These are phyloP conservation scores for Glandiceps talaboti DNA, from an alignment of 53 echinoderm and acorn worm species.

Conservation along the genomic window DNA sequence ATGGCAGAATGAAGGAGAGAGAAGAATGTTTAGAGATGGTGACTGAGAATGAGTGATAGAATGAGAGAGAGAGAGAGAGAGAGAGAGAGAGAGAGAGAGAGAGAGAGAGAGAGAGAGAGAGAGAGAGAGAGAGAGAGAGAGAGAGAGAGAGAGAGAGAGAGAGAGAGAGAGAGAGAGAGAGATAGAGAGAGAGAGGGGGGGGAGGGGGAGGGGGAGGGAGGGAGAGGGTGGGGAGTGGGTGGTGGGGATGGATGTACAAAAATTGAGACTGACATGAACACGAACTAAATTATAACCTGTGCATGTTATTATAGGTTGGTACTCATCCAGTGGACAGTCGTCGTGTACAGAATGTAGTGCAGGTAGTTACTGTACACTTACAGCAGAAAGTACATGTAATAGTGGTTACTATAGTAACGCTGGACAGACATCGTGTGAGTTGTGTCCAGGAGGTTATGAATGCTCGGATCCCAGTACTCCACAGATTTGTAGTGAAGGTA, in stretches of 20 bases:
- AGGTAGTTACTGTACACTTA: constrained; percentile 53
- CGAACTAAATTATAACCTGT: constrained; percentile 46
- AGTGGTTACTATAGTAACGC: constrained; percentile 56
- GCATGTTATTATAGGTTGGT: constrained; percentile 52
- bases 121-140: too few species aligned
- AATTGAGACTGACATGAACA: constrained; percentile 82
- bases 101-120: too few species aligned
- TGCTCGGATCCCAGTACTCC: constrained; percentile 46
- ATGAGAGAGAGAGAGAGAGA: too few species aligned
- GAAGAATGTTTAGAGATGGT: too few species aligned
- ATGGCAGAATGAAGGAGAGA: too few species aligned
- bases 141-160: too few species aligned
- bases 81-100: too few species aligned
- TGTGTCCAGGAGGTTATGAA: constrained; percentile 69
- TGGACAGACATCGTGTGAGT: constrained; percentile 46
- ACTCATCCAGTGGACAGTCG: constrained; percentile 26
- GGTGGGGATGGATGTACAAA: constrained; percentile 57
- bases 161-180: too few species aligned
- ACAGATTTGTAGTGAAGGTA: constrained; percentile 37
- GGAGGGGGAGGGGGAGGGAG: too few species aligned
- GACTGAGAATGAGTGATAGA: too few species aligned
- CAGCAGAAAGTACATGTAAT: constrained; percentile 35
- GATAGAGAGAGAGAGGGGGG: too few species aligned
- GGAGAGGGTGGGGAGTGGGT: constrained; percentile 62
- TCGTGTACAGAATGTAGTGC: constrained; percentile 39